These are phyloP conservation scores for Brachionus koreanus DNA, from an alignment of 1,140 invertebrate genomes.

Conservation along the genomic window DNA sequence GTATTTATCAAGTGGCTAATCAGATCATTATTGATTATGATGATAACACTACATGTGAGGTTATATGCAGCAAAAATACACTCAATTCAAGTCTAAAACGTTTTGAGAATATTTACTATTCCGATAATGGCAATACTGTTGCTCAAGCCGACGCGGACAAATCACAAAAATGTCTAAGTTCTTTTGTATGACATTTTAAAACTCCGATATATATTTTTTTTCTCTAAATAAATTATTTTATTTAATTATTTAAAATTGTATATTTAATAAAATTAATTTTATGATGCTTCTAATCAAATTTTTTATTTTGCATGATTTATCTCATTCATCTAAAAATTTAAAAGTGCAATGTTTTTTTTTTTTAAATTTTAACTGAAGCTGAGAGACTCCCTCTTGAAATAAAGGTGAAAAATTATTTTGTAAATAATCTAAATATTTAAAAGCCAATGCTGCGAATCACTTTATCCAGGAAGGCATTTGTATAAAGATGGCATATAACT, in stretches of 20 bases:
- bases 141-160: background rate
- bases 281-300: background rate
- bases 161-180: background rate
- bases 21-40: conserved; percentile 37
- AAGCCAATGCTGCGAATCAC: no score
- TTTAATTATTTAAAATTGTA: background rate
- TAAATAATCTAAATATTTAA: no score
- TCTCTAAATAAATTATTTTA: background rate
- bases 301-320: background rate
- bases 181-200: background rate
- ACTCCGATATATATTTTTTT: background rate
- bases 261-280: background rate
- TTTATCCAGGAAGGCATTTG: no score
- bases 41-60: conserved; percentile 7
- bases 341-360: background rate
- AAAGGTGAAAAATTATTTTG: no score
- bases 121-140: background rate
- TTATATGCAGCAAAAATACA: background rate
- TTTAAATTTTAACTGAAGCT: background rate
- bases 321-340: background rate
- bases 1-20: conserved; percentile 35
- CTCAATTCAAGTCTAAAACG: conserved; percentile 1
- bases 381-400: no score
- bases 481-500: no score
- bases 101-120: conserved; percentile 24